Percentiles rank a stretch among this genome's conserved stretches.
These are phyloP conservation scores for Oikopleura dioica DNA, from an alignment of 23 tunicate genomes.

Conservation along the genomic window DNA sequence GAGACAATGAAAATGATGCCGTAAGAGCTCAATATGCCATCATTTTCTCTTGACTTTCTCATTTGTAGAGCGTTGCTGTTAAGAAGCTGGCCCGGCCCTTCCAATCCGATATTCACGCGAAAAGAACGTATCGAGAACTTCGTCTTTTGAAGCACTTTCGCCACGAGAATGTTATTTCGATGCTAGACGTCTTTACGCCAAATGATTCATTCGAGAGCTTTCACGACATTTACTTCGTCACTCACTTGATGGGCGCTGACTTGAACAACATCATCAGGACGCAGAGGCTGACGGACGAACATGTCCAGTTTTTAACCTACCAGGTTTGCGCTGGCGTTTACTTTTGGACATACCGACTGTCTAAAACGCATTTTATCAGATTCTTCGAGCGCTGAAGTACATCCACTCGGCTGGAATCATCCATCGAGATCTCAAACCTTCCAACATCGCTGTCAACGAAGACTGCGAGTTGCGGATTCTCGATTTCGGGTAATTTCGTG, in stretches of 20 bases:
- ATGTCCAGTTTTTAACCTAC: slow-evolving; percentile 72
- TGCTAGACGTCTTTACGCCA: slow-evolving; percentile 87
- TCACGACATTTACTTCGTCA: slow-evolving; percentile 68
- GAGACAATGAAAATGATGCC: background rate
- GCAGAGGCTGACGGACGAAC: slow-evolving; percentile 85
- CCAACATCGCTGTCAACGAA: slow-evolving; percentile 89
- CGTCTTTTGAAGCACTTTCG: slow-evolving; percentile 80
- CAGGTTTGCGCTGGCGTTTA: too few relatives aligned
- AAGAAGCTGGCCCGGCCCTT: slow-evolving; percentile 84
- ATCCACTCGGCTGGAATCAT: slow-evolving; percentile 88
- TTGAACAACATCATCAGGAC: slow-evolving; percentile 81
- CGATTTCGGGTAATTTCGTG: too few relatives aligned
- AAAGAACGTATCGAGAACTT: slow-evolving; percentile 77
- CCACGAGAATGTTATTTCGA: slow-evolving; percentile 83
- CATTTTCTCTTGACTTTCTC: background rate
- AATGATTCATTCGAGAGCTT: slow-evolving; percentile 23
- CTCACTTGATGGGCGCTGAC: slow-evolving; percentile 97
- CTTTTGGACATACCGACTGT: too few relatives aligned
- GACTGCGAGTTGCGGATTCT: slow-evolving; percentile 85
- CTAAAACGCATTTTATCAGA: too few relatives aligned
- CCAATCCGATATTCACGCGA: slow-evolving; percentile 87
- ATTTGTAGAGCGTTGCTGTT: slow-evolving; percentile 50
- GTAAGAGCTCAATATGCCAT: background rate
- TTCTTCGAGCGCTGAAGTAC: slow-evolving; percentile 69
- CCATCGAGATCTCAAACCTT: slow-evolving; percentile 79